Conservation (phyloP, 2,888 invertebrate species). For the Cantharis rustica region DNA sequence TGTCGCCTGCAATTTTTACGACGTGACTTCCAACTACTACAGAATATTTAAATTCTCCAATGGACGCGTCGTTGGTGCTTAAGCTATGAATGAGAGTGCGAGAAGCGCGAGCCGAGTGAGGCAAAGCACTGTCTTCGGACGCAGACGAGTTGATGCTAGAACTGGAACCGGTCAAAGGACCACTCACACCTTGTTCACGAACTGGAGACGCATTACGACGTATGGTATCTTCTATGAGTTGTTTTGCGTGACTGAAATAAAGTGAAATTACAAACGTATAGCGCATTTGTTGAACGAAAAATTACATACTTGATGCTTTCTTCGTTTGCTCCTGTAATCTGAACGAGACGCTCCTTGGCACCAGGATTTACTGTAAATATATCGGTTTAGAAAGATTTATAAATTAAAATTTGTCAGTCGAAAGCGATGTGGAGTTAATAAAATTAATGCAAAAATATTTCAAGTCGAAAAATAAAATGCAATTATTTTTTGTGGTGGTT, state of each 20-base stretch:
- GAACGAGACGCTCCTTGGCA: conserved; percentile 92
- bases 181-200: conserved; percentile 65
- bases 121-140: conserved; percentile 64
- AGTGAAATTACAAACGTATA: background rate
- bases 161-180: conserved; percentile 71
- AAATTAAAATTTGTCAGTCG: background rate
- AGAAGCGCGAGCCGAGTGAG: conserved; percentile 59
- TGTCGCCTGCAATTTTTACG: conserved; percentile 83
- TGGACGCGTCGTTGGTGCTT: conserved; percentile 81
- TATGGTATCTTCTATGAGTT: conserved; percentile 93
- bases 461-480: background rate
- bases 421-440: background rate
- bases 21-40: conserved; percentile 79
- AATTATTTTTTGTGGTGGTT: background rate
- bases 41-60: conserved; percentile 88
- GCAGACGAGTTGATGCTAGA: conserved; percentile 80
- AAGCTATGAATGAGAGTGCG: conserved; percentile 75
- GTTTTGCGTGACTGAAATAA: conserved; percentile 79
- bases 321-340: conserved; percentile 92
- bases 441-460: background rate
- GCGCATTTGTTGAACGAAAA: background rate
- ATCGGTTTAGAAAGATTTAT: conserved; percentile 22
- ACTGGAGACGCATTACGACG: conserved; percentile 93
- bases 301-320: conserved; percentile 85
- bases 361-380: conserved; percentile 84